A percentile compares a stretch with the other conserved stretches of the same genome.
Evolutionary conservation across 2,888 invertebrate species (phyloP).

Genomic region (Aquatica leii): DNA sequence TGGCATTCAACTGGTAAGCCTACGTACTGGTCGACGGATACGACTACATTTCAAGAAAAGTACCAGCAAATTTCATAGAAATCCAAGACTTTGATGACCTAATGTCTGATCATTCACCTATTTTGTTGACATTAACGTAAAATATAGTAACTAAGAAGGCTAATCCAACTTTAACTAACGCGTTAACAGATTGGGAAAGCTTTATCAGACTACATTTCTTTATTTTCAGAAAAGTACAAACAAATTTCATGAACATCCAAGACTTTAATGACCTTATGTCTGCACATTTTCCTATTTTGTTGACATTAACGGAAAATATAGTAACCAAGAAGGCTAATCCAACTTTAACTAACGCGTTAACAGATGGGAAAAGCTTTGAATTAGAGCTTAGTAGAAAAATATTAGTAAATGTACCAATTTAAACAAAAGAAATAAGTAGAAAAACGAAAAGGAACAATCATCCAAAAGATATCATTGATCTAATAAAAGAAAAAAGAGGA

Average conservation of each 20-base stretch:
- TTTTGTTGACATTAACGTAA: no score
- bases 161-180: no score
- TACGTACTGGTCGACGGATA: no score
- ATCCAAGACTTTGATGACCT: no score
- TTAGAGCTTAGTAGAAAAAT: constrained; percentile 4
- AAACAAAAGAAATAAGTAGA: constrained; percentile 9
- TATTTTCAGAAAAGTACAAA: constrained; percentile 16
- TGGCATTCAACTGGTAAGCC: no score
- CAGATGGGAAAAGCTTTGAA: not conserved
- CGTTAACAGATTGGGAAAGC: no score
- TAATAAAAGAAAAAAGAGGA: not conserved
- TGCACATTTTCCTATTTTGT: constrained; percentile 13
- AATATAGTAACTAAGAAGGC: no score
- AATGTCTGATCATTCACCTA: no score
- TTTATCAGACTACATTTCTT: constrained; percentile 19
- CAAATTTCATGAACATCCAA: constrained; percentile 14
- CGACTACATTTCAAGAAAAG: constrained; percentile 10
- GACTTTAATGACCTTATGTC: constrained; percentile 17
- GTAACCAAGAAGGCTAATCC: constrained; percentile 1
- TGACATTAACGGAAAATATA: no score
- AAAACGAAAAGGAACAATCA: constrained; percentile 4
- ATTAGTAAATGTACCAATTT: constrained; percentile 1
- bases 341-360: constrained; percentile 6
- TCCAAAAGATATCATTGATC: constrained; percentile 1
- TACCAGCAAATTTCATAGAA: no score